phyloP scores from a whole-genome alignment of 2,113 vertebrate genomes.

The Propithecus coquereli region DNA sequence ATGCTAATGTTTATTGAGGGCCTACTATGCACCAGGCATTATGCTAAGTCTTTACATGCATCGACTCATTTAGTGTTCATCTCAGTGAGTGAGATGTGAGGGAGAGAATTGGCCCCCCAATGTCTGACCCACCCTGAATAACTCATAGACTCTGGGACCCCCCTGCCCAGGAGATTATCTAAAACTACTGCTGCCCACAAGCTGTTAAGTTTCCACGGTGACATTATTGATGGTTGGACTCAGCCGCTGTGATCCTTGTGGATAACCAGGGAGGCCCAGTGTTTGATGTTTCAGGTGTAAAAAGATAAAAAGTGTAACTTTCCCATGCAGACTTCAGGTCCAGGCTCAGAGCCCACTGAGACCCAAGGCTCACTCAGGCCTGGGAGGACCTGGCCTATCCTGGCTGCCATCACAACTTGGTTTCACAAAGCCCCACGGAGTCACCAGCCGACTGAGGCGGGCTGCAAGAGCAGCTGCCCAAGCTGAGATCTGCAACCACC shows the following conservation, averaged over 20 bases:
- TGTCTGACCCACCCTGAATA: background rate
- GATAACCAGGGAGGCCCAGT: background rate
- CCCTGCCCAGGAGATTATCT: background rate
- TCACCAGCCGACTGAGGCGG: accelerated
- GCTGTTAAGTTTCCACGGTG: background rate
- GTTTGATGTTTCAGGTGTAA: background rate
- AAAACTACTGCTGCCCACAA: background rate
- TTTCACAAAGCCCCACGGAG: background rate
- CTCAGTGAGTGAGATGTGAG: no score
- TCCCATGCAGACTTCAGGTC: background rate
- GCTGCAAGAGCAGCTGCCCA: accelerated
- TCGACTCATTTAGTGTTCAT: background rate
- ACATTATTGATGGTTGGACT: background rate
- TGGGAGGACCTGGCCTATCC: background rate
- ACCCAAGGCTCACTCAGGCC: background rate
- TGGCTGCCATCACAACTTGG: background rate
- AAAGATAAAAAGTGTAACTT: background rate
- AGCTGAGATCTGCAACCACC: accelerated
- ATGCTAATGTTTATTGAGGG: background rate
- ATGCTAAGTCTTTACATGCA: background rate
- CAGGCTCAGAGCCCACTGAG: background rate
- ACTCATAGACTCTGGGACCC: background rate
- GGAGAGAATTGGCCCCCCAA: background rate
- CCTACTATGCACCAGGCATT: background rate
- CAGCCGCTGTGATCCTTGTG: accelerated